phyloP scores from a whole-genome alignment of 2,888 invertebrate species.

The Lordiphosa andalusiaca region DNA sequence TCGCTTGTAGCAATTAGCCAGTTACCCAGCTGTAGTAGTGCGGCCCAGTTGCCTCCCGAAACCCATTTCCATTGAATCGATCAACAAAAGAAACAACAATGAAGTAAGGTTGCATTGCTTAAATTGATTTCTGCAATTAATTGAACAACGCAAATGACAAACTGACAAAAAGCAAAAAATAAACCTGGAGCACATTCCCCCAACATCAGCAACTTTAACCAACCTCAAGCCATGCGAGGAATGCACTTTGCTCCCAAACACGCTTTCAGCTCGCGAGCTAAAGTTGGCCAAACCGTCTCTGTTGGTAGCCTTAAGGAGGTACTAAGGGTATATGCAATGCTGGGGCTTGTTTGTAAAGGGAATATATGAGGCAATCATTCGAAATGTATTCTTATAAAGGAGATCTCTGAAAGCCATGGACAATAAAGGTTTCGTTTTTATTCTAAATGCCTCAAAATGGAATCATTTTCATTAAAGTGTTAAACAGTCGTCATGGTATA shows the following conservation, averaged over 20 bases:
- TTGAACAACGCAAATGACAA: slow-evolving; percentile 72
- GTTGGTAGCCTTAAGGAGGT: neutral
- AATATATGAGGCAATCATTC: no score
- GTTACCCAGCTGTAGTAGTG: slow-evolving; percentile 31
- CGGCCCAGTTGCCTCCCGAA: slow-evolving; percentile 54
- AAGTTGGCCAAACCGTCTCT: slow-evolving; percentile 3
- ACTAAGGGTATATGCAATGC: neutral
- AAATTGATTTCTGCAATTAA: slow-evolving; percentile 79
- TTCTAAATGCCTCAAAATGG: no score
- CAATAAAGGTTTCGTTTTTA: no score
- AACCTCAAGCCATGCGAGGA: slow-evolving; percentile 43
- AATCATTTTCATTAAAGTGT: no score
- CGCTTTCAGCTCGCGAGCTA: slow-evolving; percentile 53
- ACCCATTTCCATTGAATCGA: slow-evolving; percentile 66
- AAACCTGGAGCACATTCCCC: slow-evolving; percentile 23
- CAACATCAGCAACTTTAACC: slow-evolving; percentile 17
- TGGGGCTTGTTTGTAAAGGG: no score
- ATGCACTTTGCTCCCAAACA: slow-evolving; percentile 68
- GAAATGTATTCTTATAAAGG: no score
- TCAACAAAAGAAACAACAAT: slow-evolving; percentile 51
- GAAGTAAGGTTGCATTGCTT: slow-evolving; percentile 73
- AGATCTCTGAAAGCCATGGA: no score
- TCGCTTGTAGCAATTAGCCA: slow-evolving; percentile 54
- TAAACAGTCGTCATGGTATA: no score
- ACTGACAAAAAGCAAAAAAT: slow-evolving; percentile 36